Evolutionary conservation across 37 sponge, comb jelly and placozoan genomes (phyloP).

Genomic region (Spongilla lacustris): DNA sequence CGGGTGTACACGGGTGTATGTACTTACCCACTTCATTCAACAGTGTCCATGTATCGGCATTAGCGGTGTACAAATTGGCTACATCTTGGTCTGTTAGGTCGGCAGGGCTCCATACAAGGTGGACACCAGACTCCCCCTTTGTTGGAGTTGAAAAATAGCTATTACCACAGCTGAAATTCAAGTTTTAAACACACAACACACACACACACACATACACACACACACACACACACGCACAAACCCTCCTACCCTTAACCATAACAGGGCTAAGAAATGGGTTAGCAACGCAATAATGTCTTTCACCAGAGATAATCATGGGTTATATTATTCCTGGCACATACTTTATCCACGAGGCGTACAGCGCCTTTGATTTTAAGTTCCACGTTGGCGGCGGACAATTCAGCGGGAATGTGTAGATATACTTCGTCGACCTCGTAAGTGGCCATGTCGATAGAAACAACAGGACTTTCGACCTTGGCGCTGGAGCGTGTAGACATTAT

Average conservation of each 20-base stretch:
- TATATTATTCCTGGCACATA: too few species aligned
- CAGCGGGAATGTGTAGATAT: constrained; percentile 68
- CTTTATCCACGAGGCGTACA: constrained; percentile 59
- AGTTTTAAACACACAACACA: background rate
- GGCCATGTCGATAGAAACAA: background rate
- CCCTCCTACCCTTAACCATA: background rate
- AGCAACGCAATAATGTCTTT: background rate
- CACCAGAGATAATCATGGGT: too few species aligned
- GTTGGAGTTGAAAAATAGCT: background rate
- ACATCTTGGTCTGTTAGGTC: constrained; percentile 74
- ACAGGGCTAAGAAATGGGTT: too few species aligned
- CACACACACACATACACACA: background rate
- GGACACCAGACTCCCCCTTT: background rate
- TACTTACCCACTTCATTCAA: constrained; percentile 55
- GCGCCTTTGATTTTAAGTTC: constrained; percentile 69
- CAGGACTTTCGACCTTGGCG: background rate
- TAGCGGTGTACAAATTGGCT: constrained; percentile 56
- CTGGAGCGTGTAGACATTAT: background rate
- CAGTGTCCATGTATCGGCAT: constrained; percentile 67
- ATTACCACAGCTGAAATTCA: background rate
- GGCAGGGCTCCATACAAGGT: constrained; percentile 56
- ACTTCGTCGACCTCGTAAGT: constrained; percentile 64
- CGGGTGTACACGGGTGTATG: too few species aligned
- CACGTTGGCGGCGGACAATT: constrained; percentile 72
- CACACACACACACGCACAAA: background rate